Evolutionary conservation across 2,113 vertebrate genomes (phyloP).

Genomic region (Oncorhynchus gorbuscha): DNA sequence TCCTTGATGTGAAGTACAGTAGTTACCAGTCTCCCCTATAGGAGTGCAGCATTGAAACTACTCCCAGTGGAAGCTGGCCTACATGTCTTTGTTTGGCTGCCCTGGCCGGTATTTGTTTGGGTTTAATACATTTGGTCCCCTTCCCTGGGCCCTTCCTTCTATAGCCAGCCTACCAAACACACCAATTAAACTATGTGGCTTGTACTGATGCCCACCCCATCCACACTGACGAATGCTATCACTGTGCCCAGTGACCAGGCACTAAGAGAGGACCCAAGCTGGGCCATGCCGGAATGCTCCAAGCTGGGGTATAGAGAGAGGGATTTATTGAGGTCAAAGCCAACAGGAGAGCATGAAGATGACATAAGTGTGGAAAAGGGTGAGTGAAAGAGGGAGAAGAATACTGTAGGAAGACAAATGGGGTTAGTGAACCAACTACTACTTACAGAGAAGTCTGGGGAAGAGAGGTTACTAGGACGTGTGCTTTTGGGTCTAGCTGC

Average conservation of each 20-base stretch:
- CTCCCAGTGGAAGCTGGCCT: slow-evolving; percentile 46
- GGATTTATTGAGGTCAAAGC: slow-evolving; percentile 21
- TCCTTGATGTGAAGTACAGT: not conserved
- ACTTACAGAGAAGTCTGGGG: not conserved
- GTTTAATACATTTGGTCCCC: slow-evolving; percentile 56
- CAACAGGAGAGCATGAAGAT: not conserved
- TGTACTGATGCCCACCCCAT: slow-evolving; percentile 45
- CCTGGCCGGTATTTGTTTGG: slow-evolving; percentile 46
- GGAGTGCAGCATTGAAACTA: slow-evolving; percentile 25
- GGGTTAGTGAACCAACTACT: too few relatives aligned
- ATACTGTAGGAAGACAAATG: not conserved
- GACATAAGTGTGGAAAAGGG: not conserved
- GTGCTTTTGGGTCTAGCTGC: not conserved
- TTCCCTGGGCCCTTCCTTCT: slow-evolving; percentile 57
- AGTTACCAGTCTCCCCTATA: slow-evolving; percentile 5
- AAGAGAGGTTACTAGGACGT: not conserved
- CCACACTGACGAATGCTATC: slow-evolving; percentile 56
- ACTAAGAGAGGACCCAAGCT: slow-evolving; percentile 39
- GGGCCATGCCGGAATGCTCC: slow-evolving; percentile 25
- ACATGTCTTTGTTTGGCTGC: slow-evolving; percentile 54
- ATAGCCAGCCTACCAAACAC: slow-evolving; percentile 66
- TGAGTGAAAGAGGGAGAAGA: not conserved
- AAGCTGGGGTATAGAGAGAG: slow-evolving; percentile 30
- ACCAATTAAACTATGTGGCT: slow-evolving; percentile 44
- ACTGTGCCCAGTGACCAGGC: slow-evolving; percentile 45